phyloP scores from a whole-genome alignment of 2,113 vertebrate species.

The Labrus mixtus region DNA sequence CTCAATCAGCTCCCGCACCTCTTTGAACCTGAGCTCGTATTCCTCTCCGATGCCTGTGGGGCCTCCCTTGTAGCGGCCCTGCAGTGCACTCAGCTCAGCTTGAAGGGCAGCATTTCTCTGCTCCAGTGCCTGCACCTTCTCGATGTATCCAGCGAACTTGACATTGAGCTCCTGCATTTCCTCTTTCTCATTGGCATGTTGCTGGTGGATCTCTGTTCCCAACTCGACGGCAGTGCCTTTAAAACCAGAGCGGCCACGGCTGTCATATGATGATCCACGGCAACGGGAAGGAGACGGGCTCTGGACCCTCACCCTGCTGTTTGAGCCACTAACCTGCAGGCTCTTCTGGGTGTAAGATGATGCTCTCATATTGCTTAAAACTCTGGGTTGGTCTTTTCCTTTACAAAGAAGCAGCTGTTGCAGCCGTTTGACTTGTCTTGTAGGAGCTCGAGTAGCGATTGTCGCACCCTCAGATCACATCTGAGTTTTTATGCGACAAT shows the following conservation, averaged over 20 bases:
- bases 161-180: slow-evolving; percentile 86
- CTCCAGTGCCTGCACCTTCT: slow-evolving; percentile 85
- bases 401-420: slow-evolving; percentile 31
- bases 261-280: slow-evolving; percentile 76
- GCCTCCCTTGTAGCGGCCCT: slow-evolving; percentile 71
- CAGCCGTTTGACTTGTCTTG: slow-evolving; percentile 22
- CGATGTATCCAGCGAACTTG: slow-evolving; percentile 84
- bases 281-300: slow-evolving; percentile 81
- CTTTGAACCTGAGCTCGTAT: slow-evolving; percentile 82
- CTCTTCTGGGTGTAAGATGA: slow-evolving; percentile 83
- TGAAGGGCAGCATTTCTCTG: slow-evolving; percentile 74
- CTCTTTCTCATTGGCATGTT: slow-evolving; percentile 83
- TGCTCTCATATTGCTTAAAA: slow-evolving; percentile 81
- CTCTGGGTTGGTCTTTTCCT: neutral
- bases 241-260: slow-evolving; percentile 70
- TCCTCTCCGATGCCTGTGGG: slow-evolving; percentile 77
- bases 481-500: slow-evolving; percentile 75
- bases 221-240: slow-evolving; percentile 64
- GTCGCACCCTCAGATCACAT: slow-evolving; percentile 38
- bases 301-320: slow-evolving; percentile 79
- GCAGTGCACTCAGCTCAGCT: slow-evolving; percentile 71
- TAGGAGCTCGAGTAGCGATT: slow-evolving; percentile 30
- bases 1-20: slow-evolving; percentile 85
- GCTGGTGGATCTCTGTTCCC: slow-evolving; percentile 80
- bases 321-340: slow-evolving; percentile 79